Evolutionary conservation across 37 sponge, comb jelly and placozoan genomes (phyloP).

Genomic region (Aplysina aerophoba): DNA sequence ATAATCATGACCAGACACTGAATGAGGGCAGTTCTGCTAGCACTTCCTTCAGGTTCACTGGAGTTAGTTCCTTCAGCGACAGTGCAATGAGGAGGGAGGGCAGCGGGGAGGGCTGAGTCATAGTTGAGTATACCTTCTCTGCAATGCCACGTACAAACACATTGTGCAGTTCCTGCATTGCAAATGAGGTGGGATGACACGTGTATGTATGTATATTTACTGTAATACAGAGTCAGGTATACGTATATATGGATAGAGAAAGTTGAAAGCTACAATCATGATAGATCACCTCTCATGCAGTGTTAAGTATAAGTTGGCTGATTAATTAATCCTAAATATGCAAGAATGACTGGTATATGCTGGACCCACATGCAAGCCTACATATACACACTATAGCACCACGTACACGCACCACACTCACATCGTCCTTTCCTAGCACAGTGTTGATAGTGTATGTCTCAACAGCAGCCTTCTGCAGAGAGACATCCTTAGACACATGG

Average conservation of each 20-base stretch:
- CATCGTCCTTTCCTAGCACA: slow-evolving; percentile 23
- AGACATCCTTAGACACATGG: slow-evolving; percentile 11
- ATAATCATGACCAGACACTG: slow-evolving; percentile 2
- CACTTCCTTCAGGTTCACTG: not conserved
- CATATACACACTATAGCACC: too few relatives aligned
- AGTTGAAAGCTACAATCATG: too few relatives aligned
- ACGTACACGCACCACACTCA: too few relatives aligned
- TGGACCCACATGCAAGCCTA: too few relatives aligned
- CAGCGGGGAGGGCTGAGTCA: not conserved
- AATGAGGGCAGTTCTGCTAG: not conserved
- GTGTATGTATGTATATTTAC: too few relatives aligned
- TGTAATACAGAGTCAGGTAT: too few relatives aligned
- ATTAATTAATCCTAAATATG: too few relatives aligned
- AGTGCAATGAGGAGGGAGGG: slow-evolving; percentile 26
- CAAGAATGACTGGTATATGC: too few relatives aligned
- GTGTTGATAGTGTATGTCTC: slow-evolving; percentile 5
- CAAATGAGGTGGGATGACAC: too few relatives aligned
- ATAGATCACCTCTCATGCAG: too few relatives aligned
- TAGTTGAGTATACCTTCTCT: not conserved
- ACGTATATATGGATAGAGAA: too few relatives aligned
- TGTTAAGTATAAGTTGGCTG: too few relatives aligned
- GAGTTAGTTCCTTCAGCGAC: slow-evolving; percentile 22
- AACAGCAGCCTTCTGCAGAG: slow-evolving; percentile 2
- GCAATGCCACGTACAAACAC: slow-evolving; percentile 27
- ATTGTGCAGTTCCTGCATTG: slow-evolving; percentile 23